These are phyloP conservation scores for Cephalopholis sonnerati DNA, from an alignment of 2,113 vertebrate genomes.

Conservation along the genomic window DNA sequence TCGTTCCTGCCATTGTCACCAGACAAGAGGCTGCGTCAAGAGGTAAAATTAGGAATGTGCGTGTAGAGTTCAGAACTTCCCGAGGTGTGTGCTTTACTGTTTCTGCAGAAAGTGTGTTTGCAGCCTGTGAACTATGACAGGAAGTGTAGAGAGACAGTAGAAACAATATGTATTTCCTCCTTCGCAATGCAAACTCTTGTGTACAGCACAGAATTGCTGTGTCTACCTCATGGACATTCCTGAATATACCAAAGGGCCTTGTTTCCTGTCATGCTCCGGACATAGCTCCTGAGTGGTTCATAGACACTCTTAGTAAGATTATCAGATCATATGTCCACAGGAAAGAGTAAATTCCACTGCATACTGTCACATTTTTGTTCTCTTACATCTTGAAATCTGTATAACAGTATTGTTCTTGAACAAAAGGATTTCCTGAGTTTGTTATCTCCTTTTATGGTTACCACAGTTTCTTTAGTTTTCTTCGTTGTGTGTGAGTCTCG, in stretches of 20 bases:
- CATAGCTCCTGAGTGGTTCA: constrained; percentile 30
- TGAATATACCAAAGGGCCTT: constrained; percentile 23
- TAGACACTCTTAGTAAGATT: constrained; percentile 30
- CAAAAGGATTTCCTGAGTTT: constrained; percentile 35
- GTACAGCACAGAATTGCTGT: constrained; percentile 5
- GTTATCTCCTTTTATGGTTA: constrained; percentile 33
- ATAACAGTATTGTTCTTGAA: constrained; percentile 31
- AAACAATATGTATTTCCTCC: constrained; percentile 49
- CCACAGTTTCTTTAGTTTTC: constrained; percentile 11
- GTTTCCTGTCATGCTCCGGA: constrained; percentile 58
- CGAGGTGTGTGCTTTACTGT: constrained; percentile 32
- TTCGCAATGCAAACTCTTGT: constrained; percentile 37
- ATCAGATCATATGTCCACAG: constrained; percentile 28
- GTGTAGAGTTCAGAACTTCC: constrained; percentile 60
- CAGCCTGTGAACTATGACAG: constrained; percentile 24
- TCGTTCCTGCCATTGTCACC: constrained; percentile 85
- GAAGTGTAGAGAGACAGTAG: constrained; percentile 51
- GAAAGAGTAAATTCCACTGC: constrained; percentile 56
- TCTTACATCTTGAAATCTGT: constrained; percentile 38
- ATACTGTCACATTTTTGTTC: constrained; percentile 44
- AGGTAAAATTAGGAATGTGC: constrained; percentile 74
- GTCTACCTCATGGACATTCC: constrained; percentile 56
- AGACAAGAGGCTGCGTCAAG: constrained; percentile 69
- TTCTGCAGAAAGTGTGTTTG: constrained; percentile 43
- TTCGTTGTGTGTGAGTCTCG: neutral